Percentiles rank a stretch among this genome's conserved stretches.
phyloP scores from a whole-genome alignment of 1,140 invertebrate species.

The Drosophila mayri region DNA sequence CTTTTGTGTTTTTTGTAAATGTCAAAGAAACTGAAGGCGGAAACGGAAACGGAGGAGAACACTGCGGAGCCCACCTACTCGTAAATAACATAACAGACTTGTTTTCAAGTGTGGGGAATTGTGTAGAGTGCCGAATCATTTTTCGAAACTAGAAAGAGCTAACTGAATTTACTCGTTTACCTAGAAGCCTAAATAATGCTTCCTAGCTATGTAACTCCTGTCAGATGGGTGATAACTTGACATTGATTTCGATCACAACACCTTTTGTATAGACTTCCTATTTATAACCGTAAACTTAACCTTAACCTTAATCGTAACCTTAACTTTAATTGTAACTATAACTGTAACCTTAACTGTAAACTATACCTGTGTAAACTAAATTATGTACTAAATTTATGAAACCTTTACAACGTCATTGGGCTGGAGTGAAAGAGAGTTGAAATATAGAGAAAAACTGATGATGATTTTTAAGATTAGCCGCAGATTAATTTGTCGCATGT shows the following conservation, averaged over 20 bases:
- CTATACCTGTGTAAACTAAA: constrained; percentile 49
- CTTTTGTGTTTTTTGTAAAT: constrained; percentile 67
- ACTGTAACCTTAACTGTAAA: constrained; percentile 53
- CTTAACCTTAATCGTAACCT: constrained; percentile 22
- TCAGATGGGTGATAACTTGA: constrained; percentile 84
- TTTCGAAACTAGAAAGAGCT: constrained; percentile 16
- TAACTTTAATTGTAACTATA: constrained; percentile 40
- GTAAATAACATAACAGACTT: constrained; percentile 38
- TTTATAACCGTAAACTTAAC: constrained; percentile 20
- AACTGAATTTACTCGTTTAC: constrained; percentile 45
- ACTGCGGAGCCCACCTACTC: constrained; percentile 68
- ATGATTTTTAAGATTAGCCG: constrained; percentile 27
- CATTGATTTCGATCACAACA: constrained; percentile 65
- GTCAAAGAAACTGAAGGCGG: constrained; percentile 50
- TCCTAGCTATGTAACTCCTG: constrained; percentile 82
- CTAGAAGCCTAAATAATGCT: constrained; percentile 49
- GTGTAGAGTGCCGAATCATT: constrained; percentile 31
- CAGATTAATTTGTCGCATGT: constrained; percentile 27
- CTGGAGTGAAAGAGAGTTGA: constrained; percentile 20
- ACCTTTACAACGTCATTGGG: constrained; percentile 50
- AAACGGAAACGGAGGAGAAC: constrained; percentile 33
- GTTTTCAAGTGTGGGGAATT: constrained; percentile 31
- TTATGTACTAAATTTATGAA: constrained; percentile 65
- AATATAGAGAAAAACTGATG: constrained; percentile 38
- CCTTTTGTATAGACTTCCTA: constrained; percentile 59